Conservation (phyloP, 2,888 invertebrate species). For the Catotricha subobsoleta region DNA sequence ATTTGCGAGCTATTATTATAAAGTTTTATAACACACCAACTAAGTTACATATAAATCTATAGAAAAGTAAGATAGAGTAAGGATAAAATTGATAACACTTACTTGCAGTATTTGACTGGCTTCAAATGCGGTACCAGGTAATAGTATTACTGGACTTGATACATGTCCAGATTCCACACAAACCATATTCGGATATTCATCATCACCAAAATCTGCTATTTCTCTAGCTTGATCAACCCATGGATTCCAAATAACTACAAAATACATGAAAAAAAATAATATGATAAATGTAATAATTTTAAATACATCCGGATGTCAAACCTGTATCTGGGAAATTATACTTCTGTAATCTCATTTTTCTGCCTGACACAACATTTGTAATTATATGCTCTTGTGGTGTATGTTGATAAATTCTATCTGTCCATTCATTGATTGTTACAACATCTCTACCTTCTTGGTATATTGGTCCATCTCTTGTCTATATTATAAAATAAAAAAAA, state of each 20-base stretch:
- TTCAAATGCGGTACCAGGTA: slow-evolving; percentile 82
- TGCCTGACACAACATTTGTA: slow-evolving; percentile 77
- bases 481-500: too few relatives aligned
- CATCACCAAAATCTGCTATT: slow-evolving; percentile 89
- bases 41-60: neutral
- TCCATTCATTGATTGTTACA: slow-evolving; percentile 80
- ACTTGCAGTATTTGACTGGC: slow-evolving; percentile 81
- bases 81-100: slow-evolving; percentile 10
- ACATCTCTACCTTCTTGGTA: slow-evolving; percentile 83
- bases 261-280: neutral
- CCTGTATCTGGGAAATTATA: slow-evolving; percentile 89
- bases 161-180: slow-evolving; percentile 91
- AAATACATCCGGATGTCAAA: slow-evolving; percentile 19
- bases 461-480: slow-evolving; percentile 69
- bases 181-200: slow-evolving; percentile 91
- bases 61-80: neutral
- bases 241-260: slow-evolving; percentile 83
- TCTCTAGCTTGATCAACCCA: slow-evolving; percentile 87
- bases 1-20: slow-evolving; percentile 4
- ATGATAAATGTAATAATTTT: neutral
- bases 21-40: slow-evolving; percentile 1
- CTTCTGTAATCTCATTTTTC: slow-evolving; percentile 84
- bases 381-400: slow-evolving; percentile 85
- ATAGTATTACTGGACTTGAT: slow-evolving; percentile 66
- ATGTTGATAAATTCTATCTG: slow-evolving; percentile 62